Evolutionary conservation across 2,888 invertebrate species (phyloP), one percentile per base, ranked within the genome.

Genomic region (Dasypogon diadema): DNA sequence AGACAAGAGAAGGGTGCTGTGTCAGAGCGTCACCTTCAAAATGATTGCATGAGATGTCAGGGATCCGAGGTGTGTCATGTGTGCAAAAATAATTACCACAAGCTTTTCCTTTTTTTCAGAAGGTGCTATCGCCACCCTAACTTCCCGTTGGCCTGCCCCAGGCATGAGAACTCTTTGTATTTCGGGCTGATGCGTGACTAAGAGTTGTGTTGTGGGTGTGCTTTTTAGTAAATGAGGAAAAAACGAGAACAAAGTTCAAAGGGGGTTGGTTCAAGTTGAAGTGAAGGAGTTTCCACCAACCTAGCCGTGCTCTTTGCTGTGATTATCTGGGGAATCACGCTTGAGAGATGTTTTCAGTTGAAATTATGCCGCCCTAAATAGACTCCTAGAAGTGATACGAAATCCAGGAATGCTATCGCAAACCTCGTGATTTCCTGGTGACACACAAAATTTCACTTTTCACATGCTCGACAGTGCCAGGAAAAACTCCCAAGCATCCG

Each of bases 1-100:
- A 30, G 30, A 30, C 30, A 8, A 30, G 30, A n/a, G 30, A 30
- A 3, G 30, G 55, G 21, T 42, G 42, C 37, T 42, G 12, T 63
- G 46, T 42, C 42, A n/a, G n/a, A n/a, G 42, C 63, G 63, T 63
- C 63, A 63, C 42, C 63, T 63, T 63, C 37, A 63, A 63, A 63
- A 63, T 37, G 63, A 42, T 63, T 34, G 63, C 63, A 63, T 42
- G 42, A 63, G 63, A 22, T 37, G 22, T 34, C 42, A 21, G 8
- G 24, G 42, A 8, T 18, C 21, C 42, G 0, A 48, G 65, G 65
- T 48, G 65, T 26, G 65, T 48, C 65, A 26, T 42, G 46, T 48
- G 65, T 18, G 18, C 18, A 54, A 54, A 54, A 54, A 54, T 54
- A 54, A 54, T 54, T 54, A 18, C 18, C 54, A 12, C 16, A 21